A percentile compares a stretch with the other conserved stretches of the same genome.
These are phyloP conservation scores for Caerostris darwini DNA, from an alignment of 1,140 invertebrate species.

Conservation along the genomic window DNA sequence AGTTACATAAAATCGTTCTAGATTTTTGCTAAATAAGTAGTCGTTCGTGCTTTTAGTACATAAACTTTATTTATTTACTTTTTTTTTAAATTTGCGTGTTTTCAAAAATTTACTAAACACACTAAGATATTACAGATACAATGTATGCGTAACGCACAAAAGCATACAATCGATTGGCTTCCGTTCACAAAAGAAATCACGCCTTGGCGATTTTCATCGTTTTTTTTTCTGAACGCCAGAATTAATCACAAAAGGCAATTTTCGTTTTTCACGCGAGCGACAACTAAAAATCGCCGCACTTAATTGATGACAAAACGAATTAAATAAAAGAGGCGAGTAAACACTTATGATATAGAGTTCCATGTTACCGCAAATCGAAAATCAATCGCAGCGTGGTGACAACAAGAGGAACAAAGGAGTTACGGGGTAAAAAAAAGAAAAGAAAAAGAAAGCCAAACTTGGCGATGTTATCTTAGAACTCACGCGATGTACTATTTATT, in stretches of 20 bases:
- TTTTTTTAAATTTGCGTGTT: too few relatives aligned
- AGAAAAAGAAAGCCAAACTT: background rate
- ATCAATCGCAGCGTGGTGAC: slow-evolving; percentile 46
- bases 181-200: background rate
- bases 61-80: too few relatives aligned
- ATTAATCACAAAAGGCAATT: slow-evolving; percentile 20
- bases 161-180: too few relatives aligned
- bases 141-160: too few relatives aligned
- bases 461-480: slow-evolving; percentile 60
- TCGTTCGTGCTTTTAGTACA: too few relatives aligned
- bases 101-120: too few relatives aligned
- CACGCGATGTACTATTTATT: slow-evolving; percentile 66
- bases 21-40: too few relatives aligned
- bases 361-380: slow-evolving; percentile 63
- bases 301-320: slow-evolving; percentile 68
- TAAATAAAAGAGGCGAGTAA: slow-evolving; percentile 66
- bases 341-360: slow-evolving; percentile 62
- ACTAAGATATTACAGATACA: too few relatives aligned
- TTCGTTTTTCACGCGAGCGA: background rate
- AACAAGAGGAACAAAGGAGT: background rate
- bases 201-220: background rate
- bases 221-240: background rate
- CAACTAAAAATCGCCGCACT: slow-evolving; percentile 30
- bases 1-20: too few relatives aligned
- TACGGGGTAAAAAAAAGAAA: background rate